Percentiles rank a stretch among this genome's conserved stretches.
phyloP scores from a whole-genome alignment of 2,888 invertebrate species.

The Lagria hirta region DNA sequence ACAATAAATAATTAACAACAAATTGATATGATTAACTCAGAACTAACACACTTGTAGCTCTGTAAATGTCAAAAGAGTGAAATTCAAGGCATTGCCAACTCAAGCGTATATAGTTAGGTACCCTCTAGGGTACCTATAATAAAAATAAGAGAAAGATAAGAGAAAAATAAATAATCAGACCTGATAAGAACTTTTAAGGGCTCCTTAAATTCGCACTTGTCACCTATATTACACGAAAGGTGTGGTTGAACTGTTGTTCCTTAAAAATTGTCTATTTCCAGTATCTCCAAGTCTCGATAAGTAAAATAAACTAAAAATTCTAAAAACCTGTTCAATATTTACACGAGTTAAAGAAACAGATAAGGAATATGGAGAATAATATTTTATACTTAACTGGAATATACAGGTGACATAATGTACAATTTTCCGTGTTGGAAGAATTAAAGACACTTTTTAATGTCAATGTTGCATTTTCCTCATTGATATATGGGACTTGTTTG shows the following conservation, averaged over 20 bases:
- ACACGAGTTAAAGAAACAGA: slow-evolving; percentile 12
- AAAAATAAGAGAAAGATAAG: slow-evolving; percentile 6
- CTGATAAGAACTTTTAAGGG: slow-evolving; percentile 17
- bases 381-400: slow-evolving; percentile 17
- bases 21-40: too few species aligned
- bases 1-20: too few species aligned
- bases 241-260: slow-evolving; percentile 26
- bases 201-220: slow-evolving; percentile 19
- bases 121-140: too few species aligned
- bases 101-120: too few species aligned
- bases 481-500: slow-evolving; percentile 12
- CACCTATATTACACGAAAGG: slow-evolving; percentile 26
- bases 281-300: slow-evolving; percentile 26
- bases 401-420: slow-evolving; percentile 15
- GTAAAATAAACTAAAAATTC: slow-evolving; percentile 29
- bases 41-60: too few species aligned
- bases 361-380: slow-evolving; percentile 6
- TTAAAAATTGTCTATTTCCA: slow-evolving; percentile 14
- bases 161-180: slow-evolving; percentile 21
- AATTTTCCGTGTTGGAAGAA: too few species aligned
- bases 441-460: too few species aligned
- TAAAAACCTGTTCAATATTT: slow-evolving; percentile 32
- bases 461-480: slow-evolving; percentile 1
- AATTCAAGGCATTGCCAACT: too few species aligned
- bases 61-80: too few species aligned